phyloP scores from a whole-genome alignment of 2,888 invertebrate species.

The Acrobasis suavella region DNA sequence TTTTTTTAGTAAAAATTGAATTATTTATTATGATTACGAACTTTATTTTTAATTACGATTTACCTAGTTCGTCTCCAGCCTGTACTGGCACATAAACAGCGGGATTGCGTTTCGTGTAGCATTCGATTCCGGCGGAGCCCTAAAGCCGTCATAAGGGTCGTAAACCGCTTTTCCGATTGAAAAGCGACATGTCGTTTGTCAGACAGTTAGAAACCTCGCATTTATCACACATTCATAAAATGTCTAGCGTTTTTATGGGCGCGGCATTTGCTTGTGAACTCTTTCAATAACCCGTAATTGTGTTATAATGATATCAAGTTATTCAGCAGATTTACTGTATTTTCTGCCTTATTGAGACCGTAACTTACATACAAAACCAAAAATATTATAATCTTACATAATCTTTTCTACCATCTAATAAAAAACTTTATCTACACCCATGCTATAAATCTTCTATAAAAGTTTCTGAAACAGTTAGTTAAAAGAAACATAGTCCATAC shows the following conservation, averaged over 20 bases:
- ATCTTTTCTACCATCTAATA: too few species aligned
- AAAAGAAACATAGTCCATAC: too few species aligned
- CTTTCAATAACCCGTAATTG: constrained; percentile 28
- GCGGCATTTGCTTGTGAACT: constrained; percentile 15
- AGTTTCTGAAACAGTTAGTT: too few species aligned
- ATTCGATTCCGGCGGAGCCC: constrained; percentile 4
- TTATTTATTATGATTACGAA: too few species aligned
- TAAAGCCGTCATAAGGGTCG: constrained; percentile 17
- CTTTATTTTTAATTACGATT: too few species aligned
- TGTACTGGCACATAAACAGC: neutral
- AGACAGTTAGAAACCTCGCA: constrained; percentile 5
- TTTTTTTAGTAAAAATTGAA: too few species aligned
- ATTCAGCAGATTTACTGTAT: constrained; percentile 3
- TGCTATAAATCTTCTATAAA: too few species aligned
- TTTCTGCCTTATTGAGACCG: too few species aligned
- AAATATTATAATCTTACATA: too few species aligned
- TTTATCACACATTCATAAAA: constrained; percentile 4
- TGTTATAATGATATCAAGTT: constrained; percentile 6
- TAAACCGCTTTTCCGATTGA: constrained; percentile 19
- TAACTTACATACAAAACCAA: too few species aligned
- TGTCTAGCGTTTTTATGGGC: constrained; percentile 41
- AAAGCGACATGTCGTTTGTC: constrained; percentile 23
- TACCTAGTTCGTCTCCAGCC: too few species aligned
- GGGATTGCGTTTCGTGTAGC: constrained; percentile 8
- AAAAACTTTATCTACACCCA: too few species aligned